Evolutionary conservation across 2,113 vertebrate genomes (phyloP).

Genomic region (Psammodynastes pulverulentus): DNA sequence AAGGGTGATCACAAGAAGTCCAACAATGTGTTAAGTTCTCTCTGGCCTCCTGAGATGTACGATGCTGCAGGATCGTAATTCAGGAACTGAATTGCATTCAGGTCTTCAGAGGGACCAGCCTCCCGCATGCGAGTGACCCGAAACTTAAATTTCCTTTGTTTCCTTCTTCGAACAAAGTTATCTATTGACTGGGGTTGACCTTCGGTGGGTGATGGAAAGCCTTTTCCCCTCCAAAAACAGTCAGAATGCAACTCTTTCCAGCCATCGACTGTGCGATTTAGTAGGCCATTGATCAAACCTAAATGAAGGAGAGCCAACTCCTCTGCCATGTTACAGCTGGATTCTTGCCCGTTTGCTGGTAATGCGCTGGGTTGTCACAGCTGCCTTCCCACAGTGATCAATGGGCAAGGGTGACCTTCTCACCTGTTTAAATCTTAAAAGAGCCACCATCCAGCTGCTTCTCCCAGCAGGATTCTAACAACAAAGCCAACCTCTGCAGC

Average conservation of each 20-base stretch:
- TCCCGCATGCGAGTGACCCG: background rate
- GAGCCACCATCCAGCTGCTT: rapidly evolving
- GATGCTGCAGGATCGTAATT: background rate
- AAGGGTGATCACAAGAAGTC: background rate
- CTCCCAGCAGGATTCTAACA: background rate
- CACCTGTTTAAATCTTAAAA: conserved; percentile 19
- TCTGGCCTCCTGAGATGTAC: background rate
- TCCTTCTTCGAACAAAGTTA: background rate
- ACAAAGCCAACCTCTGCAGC: background rate
- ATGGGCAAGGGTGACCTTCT: rapidly evolving
- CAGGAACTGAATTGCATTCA: background rate
- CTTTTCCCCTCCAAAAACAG: background rate
- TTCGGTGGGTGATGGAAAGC: background rate
- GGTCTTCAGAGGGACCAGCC: background rate
- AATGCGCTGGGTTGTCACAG: background rate
- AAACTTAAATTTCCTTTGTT: background rate
- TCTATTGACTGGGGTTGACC: background rate
- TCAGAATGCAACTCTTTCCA: background rate
- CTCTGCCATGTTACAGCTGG: background rate
- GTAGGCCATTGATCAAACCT: conserved; percentile 2
- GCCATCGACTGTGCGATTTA: background rate
- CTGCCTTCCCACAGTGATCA: background rate
- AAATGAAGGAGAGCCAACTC: background rate
- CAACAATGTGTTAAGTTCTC: background rate
- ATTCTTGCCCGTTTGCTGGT: background rate